Conservation (phyloP, 2,113 vertebrate species). For the Galemys pyrenaicus region DNA sequence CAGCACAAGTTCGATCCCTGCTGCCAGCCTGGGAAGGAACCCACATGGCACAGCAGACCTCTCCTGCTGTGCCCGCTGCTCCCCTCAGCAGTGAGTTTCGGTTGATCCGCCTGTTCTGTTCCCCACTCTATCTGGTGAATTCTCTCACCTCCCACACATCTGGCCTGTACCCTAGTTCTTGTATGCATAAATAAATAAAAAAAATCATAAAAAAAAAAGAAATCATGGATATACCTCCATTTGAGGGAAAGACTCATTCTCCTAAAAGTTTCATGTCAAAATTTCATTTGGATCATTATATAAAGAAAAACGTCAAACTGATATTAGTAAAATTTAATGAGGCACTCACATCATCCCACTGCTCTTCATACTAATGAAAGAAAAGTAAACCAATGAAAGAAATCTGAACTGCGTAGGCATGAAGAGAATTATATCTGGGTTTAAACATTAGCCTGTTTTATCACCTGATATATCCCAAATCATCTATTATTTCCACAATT, state of each 20-base stretch:
- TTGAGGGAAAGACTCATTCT: background rate
- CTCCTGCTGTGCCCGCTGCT: too few relatives aligned
- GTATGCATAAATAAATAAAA: too few relatives aligned
- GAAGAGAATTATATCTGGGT: constrained; percentile 51
- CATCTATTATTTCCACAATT: constrained; percentile 56
- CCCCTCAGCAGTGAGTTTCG: too few relatives aligned
- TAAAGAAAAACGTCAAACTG: background rate
- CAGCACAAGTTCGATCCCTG: too few relatives aligned
- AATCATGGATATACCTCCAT: background rate
- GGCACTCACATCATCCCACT: background rate
- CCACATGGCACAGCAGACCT: too few relatives aligned
- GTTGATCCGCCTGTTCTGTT: too few relatives aligned
- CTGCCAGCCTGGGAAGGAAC: too few relatives aligned
- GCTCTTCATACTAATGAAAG: constrained; percentile 43
- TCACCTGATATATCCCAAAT: constrained; percentile 28
- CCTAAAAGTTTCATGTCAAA: constrained; percentile 9
- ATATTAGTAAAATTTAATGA: constrained; percentile 40
- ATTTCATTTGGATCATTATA: constrained; percentile 33
- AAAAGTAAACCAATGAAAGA: constrained; percentile 63
- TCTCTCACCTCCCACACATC: too few relatives aligned
- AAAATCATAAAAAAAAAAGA: too few relatives aligned
- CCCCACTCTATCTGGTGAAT: too few relatives aligned
- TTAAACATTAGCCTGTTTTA: background rate
- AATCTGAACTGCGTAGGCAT: constrained; percentile 33
- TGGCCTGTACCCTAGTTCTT: too few relatives aligned